These are phyloP conservation scores for Drosophila neonasuta DNA, from an alignment of 2,888 invertebrate genomes.

Conservation along the genomic window DNA sequence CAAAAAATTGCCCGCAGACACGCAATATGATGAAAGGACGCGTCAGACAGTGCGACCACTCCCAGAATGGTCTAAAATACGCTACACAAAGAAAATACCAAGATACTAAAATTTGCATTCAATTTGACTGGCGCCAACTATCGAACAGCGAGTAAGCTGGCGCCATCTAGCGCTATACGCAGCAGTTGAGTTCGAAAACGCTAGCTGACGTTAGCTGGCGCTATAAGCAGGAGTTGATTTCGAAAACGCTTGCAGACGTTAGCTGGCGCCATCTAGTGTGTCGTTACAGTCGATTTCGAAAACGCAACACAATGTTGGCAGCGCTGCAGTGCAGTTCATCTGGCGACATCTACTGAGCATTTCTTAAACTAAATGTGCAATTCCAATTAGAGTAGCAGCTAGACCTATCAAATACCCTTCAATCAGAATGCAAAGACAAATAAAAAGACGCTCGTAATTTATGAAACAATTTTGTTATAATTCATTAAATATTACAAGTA, in stretches of 20 bases:
- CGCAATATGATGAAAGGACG: constrained; percentile 21
- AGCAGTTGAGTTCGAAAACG: too few relatives aligned
- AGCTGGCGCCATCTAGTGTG: too few relatives aligned
- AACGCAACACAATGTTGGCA: too few relatives aligned
- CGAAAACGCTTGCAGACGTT: too few relatives aligned
- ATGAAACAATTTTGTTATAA: constrained; percentile 74
- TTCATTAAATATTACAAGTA: constrained; percentile 74
- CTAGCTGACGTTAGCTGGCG: too few relatives aligned
- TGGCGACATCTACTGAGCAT: neutral
- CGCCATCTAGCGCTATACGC: too few relatives aligned
- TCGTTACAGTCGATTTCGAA: too few relatives aligned
- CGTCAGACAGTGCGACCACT: constrained; percentile 10
- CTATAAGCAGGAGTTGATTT: too few relatives aligned
- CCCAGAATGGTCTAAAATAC: neutral
- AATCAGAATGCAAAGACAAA: neutral
- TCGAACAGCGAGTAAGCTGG: neutral
- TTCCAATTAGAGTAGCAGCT: too few relatives aligned
- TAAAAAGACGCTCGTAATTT: constrained; percentile 38
- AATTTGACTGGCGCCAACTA: neutral
- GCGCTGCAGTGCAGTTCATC: neutral
- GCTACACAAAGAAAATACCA: constrained; percentile 4
- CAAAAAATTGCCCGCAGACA: neutral
- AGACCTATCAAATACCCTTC: neutral
- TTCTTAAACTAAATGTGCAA: neutral
- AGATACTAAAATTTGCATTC: constrained; percentile 5